phyloP scores from a whole-genome alignment of 2,888 invertebrate genomes.

The Omphaloscelis lunosa region DNA sequence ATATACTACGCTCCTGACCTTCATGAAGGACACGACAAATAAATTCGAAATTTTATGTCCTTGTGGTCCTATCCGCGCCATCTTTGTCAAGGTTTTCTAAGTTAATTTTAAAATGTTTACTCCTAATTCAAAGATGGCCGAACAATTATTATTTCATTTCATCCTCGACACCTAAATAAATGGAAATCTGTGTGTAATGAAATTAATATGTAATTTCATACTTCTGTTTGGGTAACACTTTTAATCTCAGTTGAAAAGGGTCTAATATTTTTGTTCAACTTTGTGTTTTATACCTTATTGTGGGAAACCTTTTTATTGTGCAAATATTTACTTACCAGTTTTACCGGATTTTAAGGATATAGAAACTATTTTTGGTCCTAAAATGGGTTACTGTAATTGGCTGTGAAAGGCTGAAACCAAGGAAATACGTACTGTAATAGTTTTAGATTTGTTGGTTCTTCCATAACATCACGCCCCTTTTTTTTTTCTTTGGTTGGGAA shows the following conservation, averaged over 20 bases:
- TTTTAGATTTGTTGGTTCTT: not conserved
- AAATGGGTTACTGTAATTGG: constrained; percentile 8
- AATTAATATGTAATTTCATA: constrained; percentile 60
- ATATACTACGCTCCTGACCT: not conserved
- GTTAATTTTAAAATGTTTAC: not conserved
- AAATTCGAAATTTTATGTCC: not conserved
- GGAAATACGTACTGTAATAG: not conserved
- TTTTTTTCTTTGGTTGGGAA: too few relatives aligned
- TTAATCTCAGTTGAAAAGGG: constrained; percentile 57
- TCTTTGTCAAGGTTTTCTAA: not conserved
- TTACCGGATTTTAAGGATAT: not conserved
- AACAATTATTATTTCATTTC: constrained; percentile 29
- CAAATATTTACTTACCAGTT: constrained; percentile 28
- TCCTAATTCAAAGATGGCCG: constrained; percentile 1
- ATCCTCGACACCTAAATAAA: constrained; percentile 49
- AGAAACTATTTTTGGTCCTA: constrained; percentile 7
- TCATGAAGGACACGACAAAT: constrained; percentile 17
- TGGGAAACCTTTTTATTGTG: constrained; percentile 32
- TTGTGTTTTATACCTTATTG: constrained; percentile 22
- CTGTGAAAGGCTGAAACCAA: not conserved
- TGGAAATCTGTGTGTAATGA: constrained; percentile 45
- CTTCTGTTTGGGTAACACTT: constrained; percentile 54
- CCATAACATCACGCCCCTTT: too few relatives aligned
- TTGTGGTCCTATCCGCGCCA: too few relatives aligned
- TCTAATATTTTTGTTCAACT: constrained; percentile 52